Evolutionary conservation across 2,113 vertebrate species (phyloP).

Genomic region (Prochilodus magdalenae): DNA sequence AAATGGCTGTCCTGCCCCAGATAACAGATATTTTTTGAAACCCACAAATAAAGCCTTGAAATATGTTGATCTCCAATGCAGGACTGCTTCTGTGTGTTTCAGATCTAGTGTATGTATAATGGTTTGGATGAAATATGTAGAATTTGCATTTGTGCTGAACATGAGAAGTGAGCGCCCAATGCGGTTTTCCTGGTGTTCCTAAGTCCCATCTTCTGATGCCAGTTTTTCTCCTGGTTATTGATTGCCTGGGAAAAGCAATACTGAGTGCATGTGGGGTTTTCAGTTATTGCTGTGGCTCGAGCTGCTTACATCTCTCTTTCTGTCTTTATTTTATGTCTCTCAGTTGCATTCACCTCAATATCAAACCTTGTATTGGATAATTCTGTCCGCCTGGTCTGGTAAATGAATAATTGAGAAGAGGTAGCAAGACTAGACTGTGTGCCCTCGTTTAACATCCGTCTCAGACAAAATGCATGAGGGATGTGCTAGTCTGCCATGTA

Average conservation of each 20-base stretch:
- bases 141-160: constrained; percentile 7
- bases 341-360: background rate
- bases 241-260: background rate
- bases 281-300: background rate
- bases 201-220: background rate
- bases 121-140: background rate
- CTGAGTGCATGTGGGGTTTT: constrained; percentile 4
- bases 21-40: background rate
- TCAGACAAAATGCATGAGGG: background rate
- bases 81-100: background rate
- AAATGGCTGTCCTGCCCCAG: background rate
- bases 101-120: background rate
- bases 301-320: background rate
- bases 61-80: background rate
- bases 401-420: background rate
- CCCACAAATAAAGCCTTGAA: background rate
- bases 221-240: constrained; percentile 23
- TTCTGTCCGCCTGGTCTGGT: background rate
- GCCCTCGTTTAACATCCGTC: background rate
- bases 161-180: background rate
- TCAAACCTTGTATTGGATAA: background rate
- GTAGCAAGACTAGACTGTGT: background rate
- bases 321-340: background rate
- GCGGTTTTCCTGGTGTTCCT: background rate
- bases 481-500: background rate